A percentile compares a stretch with the other conserved stretches of the same genome.
These are phyloP conservation scores for Macheiramphus alcinus DNA, from an alignment of 2,113 vertebrate species.

Conservation along the genomic window DNA sequence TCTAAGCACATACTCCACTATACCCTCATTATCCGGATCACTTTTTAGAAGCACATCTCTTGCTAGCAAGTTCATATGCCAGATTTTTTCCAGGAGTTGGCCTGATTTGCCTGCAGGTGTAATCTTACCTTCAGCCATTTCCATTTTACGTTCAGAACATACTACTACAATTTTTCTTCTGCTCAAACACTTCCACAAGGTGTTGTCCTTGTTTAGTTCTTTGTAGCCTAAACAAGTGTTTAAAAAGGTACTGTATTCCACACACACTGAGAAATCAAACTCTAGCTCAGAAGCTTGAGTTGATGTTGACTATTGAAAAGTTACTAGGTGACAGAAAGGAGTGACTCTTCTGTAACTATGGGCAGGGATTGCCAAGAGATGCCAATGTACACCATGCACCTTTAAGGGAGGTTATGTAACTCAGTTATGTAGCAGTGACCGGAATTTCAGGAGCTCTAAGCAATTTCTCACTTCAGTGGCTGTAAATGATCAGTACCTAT, in stretches of 20 bases:
- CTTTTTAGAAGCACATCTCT: conserved; percentile 17
- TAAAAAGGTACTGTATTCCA: neutral
- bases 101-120: conserved; percentile 18
- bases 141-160: conserved; percentile 27
- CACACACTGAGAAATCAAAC: neutral
- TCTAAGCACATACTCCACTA: neutral
- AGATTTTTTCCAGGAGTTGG: conserved; percentile 59
- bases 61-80: conserved; percentile 33
- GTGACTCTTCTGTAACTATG: neutral
- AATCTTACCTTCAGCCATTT: conserved; percentile 7
- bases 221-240: neutral
- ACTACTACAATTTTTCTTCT: neutral
- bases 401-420: neutral
- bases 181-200: neutral
- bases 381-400: neutral
- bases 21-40: neutral
- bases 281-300: conserved; percentile 15
- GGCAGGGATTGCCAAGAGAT: neutral
- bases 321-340: conserved; percentile 70
- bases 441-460: neutral
- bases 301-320: conserved; percentile 66
- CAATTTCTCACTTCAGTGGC: neutral
- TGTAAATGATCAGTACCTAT: neutral
- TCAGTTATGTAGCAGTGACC: neutral
- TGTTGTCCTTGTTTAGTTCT: neutral